phyloP scores from a whole-genome alignment of 2,888 invertebrate species.

The Cartodere bifasciata region DNA sequence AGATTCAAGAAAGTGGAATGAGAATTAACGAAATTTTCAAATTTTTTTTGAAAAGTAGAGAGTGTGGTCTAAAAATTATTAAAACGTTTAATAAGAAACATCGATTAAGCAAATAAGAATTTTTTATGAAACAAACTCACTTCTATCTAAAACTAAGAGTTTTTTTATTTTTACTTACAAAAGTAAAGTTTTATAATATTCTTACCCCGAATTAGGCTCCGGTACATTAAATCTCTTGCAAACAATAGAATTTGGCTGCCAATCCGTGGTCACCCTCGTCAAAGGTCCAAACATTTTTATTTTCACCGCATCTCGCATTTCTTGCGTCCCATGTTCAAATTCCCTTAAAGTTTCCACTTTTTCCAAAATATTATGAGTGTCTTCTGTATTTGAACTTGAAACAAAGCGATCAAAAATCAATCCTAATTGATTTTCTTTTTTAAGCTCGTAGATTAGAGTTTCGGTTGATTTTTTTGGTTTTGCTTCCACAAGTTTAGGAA shows the following conservation, averaged over 20 bases:
- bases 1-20: too few species aligned
- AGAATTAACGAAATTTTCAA: too few species aligned
- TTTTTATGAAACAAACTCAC: too few species aligned
- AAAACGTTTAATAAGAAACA: too few species aligned
- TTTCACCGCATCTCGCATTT: slow-evolving; percentile 56
- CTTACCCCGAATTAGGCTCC: slow-evolving; percentile 59
- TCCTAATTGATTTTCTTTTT: slow-evolving; percentile 12
- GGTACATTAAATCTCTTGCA: slow-evolving; percentile 92
- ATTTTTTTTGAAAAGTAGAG: too few species aligned
- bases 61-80: too few species aligned
- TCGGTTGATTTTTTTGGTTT: slow-evolving; percentile 3
- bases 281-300: slow-evolving; percentile 66
- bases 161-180: too few species aligned
- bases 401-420: slow-evolving; percentile 47
- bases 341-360: slow-evolving; percentile 23
- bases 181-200: too few species aligned
- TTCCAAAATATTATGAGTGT: slow-evolving; percentile 30
- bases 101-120: too few species aligned
- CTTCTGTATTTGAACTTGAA: slow-evolving; percentile 40
- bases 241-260: slow-evolving; percentile 74
- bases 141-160: too few species aligned
- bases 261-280: slow-evolving; percentile 53
- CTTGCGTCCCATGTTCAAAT: slow-evolving; percentile 35
- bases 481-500: slow-evolving; percentile 4
- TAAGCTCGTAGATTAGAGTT: too few species aligned